Evolutionary conservation across 2,888 invertebrate species (phyloP).

Genomic region (Pyrochroa serraticornis): DNA sequence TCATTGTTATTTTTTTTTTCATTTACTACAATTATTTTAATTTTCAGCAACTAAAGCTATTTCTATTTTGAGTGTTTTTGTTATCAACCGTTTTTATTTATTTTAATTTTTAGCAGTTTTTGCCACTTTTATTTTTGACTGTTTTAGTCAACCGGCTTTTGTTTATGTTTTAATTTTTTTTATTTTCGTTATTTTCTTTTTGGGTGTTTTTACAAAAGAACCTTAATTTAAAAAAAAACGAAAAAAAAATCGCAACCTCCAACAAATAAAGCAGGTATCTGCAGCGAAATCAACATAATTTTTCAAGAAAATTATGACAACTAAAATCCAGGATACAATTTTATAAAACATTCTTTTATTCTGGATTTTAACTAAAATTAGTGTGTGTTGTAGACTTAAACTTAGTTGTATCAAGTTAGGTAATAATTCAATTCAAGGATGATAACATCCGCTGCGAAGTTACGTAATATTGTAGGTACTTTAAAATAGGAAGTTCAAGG

Average conservation of each 20-base stretch:
- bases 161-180: constrained; percentile 19
- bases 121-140: constrained; percentile 9
- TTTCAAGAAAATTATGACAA: not conserved
- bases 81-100: constrained; percentile 15
- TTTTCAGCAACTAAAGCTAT: constrained; percentile 15
- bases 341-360: not conserved
- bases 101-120: constrained; percentile 18
- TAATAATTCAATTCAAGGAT: constrained; percentile 5
- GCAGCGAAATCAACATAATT: not conserved
- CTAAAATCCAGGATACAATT: too few species aligned
- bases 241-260: constrained; percentile 20
- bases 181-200: constrained; percentile 19
- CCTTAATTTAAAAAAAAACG: constrained; percentile 26
- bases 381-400: constrained; percentile 20
- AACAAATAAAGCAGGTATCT: not conserved
- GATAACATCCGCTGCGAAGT: constrained; percentile 23
- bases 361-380: not conserved
- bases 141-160: too few species aligned
- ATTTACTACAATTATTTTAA: constrained; percentile 7
- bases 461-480: constrained; percentile 21
- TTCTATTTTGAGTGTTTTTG: constrained; percentile 1
- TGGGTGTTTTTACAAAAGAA: constrained; percentile 29
- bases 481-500: not conserved
- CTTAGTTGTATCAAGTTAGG: not conserved
- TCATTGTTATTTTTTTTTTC: not conserved